These are phyloP conservation scores for Hirundichthys speculiger DNA, from an alignment of 2,113 vertebrate genomes.

Conservation along the genomic window DNA sequence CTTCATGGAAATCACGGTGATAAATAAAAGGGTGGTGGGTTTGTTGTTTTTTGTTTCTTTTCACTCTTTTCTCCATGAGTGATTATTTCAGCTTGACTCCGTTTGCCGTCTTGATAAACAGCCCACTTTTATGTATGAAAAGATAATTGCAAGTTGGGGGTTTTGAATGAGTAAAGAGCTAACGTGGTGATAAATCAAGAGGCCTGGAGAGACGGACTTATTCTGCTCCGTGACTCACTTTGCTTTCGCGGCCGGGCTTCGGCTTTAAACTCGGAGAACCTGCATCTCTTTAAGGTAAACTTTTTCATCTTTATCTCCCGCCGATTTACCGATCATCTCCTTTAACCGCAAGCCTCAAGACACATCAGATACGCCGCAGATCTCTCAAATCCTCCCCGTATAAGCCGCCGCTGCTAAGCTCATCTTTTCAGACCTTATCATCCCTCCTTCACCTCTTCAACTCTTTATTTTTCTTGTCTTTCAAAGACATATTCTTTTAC, in stretches of 20 bases:
- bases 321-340: constrained; percentile 28
- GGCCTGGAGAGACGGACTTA: constrained; percentile 4
- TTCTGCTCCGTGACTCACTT: neutral
- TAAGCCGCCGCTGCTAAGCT: constrained; percentile 50
- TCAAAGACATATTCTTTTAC: constrained; percentile 51
- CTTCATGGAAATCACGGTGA: constrained; percentile 26
- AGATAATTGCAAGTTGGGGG: constrained; percentile 9
- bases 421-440: constrained; percentile 60
- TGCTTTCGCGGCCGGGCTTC: constrained; percentile 13
- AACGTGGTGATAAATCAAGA: constrained; percentile 10
- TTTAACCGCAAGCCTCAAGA: constrained; percentile 33
- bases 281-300: constrained; percentile 28
- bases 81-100: constrained; percentile 36
- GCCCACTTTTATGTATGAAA: constrained; percentile 9
- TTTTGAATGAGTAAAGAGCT: neutral
- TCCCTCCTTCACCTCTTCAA: constrained; percentile 48
- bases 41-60: too few species aligned
- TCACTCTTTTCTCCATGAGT: neutral
- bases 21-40: constrained; percentile 29
- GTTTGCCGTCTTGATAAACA: constrained; percentile 32
- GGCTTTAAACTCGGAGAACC: constrained; percentile 15
- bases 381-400: constrained; percentile 37
- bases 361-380: constrained; percentile 34
- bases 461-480: constrained; percentile 51
- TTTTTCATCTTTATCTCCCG: constrained; percentile 43